Conservation (phyloP, 2,113 vertebrate species). For the Perca schrenkii region DNA sequence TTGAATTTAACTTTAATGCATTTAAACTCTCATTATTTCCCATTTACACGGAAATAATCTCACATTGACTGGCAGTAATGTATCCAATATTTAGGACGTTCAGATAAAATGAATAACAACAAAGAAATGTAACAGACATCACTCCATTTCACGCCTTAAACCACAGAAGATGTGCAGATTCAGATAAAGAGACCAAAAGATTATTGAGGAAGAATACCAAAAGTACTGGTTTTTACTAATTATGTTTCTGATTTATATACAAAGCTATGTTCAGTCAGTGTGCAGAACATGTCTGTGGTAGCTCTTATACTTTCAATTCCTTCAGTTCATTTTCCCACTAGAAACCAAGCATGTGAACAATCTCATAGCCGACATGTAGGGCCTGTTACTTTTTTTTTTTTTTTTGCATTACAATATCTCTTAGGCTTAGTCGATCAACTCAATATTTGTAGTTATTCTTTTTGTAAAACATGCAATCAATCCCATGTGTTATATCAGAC, state of each 20-base stretch:
- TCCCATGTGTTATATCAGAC: not conserved
- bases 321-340: not conserved
- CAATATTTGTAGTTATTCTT: slow-evolving; percentile 4
- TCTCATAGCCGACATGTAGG: not conserved
- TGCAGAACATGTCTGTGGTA: not conserved
- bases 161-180: not conserved
- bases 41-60: not conserved
- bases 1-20: not conserved
- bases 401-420: not conserved
- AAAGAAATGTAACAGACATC: not conserved
- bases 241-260: not conserved
- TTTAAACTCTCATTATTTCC: not conserved
- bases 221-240: not conserved
- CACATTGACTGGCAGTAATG: not conserved
- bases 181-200: not conserved
- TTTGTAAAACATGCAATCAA: slow-evolving; percentile 12
- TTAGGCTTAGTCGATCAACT: not conserved
- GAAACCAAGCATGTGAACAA: not conserved
- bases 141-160: not conserved
- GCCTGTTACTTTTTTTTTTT: not conserved
- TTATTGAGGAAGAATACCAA: not conserved
- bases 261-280: not conserved
- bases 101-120: not conserved
- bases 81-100: not conserved
- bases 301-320: not conserved